A percentile compares a stretch with the other conserved stretches of the same genome.
Conservation (phyloP, 2,797 vertebrate species). For the Crenichthys baileyi region DNA sequence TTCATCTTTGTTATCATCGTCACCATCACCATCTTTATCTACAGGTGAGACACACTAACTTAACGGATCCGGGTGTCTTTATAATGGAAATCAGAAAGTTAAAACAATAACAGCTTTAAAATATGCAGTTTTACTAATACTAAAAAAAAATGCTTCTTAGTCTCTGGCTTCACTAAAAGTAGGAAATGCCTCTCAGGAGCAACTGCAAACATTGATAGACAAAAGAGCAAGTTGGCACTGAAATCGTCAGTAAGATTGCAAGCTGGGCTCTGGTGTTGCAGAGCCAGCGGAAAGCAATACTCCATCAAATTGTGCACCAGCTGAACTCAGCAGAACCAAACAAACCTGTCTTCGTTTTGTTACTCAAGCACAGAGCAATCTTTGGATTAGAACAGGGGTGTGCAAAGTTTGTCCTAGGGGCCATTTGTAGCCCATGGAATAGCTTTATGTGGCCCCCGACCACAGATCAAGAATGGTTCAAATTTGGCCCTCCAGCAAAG, state of each 20-base stretch:
- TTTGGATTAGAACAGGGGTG: background rate
- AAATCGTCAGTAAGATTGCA: background rate
- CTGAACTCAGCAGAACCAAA: background rate
- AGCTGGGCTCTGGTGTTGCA: background rate
- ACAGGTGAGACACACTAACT: constrained; percentile 81
- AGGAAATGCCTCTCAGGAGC: background rate
- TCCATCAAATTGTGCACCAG: background rate
- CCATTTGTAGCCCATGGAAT: too few relatives aligned
- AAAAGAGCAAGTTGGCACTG: background rate
- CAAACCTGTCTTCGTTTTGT: background rate
- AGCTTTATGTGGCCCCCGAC: too few relatives aligned
- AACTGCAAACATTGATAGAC: background rate
- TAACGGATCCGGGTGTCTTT: background rate
- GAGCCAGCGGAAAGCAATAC: background rate
- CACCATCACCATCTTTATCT: constrained; percentile 87
- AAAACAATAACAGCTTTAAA: background rate
- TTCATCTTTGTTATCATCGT: constrained; percentile 85
- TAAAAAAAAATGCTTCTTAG: background rate
- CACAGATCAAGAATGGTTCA: background rate
- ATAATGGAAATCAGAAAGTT: background rate
- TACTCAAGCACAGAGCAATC: background rate
- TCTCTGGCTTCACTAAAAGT: background rate
- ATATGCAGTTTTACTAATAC: background rate
- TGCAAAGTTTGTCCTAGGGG: too few relatives aligned
- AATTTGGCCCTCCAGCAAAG: background rate